phyloP scores from a whole-genome alignment of 2,113 vertebrate genomes.

The Pachycephala philippinensis region DNA sequence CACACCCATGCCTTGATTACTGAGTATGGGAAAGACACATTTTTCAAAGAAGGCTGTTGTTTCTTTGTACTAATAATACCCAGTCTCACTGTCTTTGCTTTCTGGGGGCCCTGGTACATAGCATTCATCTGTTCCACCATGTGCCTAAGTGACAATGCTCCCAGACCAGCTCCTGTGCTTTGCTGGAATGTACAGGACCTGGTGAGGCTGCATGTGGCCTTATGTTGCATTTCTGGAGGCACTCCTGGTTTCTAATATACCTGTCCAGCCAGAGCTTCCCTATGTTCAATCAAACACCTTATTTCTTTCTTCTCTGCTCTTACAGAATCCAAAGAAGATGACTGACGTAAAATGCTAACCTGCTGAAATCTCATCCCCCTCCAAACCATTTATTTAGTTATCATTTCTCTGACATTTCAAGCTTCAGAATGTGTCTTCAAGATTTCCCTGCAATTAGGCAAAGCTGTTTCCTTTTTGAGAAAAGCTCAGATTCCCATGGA shows the following conservation, averaged over 20 bases:
- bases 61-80: not conserved
- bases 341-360: not conserved
- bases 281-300: not conserved
- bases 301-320: not conserved
- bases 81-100: not conserved
- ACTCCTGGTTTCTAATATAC: not conserved
- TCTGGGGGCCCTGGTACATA: not conserved
- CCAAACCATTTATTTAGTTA: not conserved
- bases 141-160: not conserved
- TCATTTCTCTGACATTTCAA: not conserved
- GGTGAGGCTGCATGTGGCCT: accelerated
- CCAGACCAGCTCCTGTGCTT: not conserved
- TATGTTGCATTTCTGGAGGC: not conserved
- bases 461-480: not conserved
- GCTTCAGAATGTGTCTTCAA: not conserved
- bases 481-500: not conserved
- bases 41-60: not conserved
- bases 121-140: not conserved
- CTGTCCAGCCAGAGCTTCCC: not conserved
- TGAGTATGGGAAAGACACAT: not conserved
- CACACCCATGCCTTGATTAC: not conserved
- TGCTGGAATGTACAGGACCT: accelerated
- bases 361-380: not conserved
- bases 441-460: not conserved
- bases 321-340: not conserved